A percentile compares a stretch with the other conserved stretches of the same genome.
Conservation (phyloP, 1,140 invertebrate species). For the Bombus confusus region DNA sequence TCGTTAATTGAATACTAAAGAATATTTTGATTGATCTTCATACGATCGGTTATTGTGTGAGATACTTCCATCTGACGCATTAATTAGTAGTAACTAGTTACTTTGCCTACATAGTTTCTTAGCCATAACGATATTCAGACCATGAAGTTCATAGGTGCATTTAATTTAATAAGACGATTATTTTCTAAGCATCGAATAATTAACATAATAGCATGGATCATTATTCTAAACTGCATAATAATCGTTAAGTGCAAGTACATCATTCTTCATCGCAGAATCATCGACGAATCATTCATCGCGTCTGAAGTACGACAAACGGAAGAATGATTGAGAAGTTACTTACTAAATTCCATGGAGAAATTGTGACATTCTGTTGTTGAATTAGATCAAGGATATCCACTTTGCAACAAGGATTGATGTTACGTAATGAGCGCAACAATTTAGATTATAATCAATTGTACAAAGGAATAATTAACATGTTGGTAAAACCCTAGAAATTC, state of each 20-base stretch:
- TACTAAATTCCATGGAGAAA: conserved; percentile 18
- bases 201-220: background rate
- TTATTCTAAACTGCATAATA: background rate
- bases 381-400: conserved; percentile 57
- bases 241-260: background rate
- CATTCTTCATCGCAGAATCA: background rate
- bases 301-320: background rate
- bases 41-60: background rate
- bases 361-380: conserved; percentile 15
- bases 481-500: too few relatives aligned
- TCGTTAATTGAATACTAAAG: background rate
- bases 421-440: conserved; percentile 40
- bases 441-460: background rate
- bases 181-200: background rate
- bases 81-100: background rate
- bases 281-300: background rate
- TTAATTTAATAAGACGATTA: conserved; percentile 6
- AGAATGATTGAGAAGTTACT: conserved; percentile 9
- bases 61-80: background rate
- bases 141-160: background rate
- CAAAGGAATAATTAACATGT: background rate
- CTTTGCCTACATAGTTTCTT: background rate
- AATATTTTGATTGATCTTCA: background rate
- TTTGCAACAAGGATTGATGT: conserved; percentile 2
- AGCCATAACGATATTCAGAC: conserved; percentile 4